phyloP scores from a whole-genome alignment of 2,797 vertebrate genomes.

The Silurus aristotelis region DNA sequence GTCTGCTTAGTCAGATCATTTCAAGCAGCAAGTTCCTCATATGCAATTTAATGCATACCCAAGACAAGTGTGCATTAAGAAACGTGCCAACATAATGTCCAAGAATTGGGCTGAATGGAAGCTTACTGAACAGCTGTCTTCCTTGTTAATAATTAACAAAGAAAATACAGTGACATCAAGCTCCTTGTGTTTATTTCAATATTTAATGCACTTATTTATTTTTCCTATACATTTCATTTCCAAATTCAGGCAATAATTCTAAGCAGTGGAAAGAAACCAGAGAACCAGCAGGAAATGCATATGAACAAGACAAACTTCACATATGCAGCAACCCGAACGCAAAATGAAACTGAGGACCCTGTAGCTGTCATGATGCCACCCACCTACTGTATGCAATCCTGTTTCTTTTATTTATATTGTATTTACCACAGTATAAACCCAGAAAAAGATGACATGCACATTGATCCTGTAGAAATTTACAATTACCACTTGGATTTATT shows the following conservation, averaged over 20 bases:
- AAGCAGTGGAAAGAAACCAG: not conserved
- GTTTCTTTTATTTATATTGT: not conserved
- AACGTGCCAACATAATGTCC: not conserved
- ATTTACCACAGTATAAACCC: not conserved
- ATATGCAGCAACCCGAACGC: not conserved
- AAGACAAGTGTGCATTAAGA: not conserved
- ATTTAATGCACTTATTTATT: not conserved
- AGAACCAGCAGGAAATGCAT: not conserved
- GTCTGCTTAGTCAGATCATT: constrained; percentile 18
- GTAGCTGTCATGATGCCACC: not conserved
- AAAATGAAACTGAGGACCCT: not conserved
- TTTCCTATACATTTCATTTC: not conserved
- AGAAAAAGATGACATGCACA: not conserved
- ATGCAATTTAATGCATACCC: not conserved
- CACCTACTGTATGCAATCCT: not conserved
- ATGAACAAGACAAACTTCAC: not conserved
- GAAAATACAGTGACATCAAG: not conserved
- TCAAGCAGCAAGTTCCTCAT: not conserved
- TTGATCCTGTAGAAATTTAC: not conserved
- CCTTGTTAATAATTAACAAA: constrained; percentile 4
- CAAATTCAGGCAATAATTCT: not conserved
- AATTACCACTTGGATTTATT: not conserved
- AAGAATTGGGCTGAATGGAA: not conserved
- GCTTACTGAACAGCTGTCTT: not conserved
- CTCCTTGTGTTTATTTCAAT: constrained; percentile 1